Conservation (phyloP, 2,888 invertebrate species). For the Andrena bucephala region DNA sequence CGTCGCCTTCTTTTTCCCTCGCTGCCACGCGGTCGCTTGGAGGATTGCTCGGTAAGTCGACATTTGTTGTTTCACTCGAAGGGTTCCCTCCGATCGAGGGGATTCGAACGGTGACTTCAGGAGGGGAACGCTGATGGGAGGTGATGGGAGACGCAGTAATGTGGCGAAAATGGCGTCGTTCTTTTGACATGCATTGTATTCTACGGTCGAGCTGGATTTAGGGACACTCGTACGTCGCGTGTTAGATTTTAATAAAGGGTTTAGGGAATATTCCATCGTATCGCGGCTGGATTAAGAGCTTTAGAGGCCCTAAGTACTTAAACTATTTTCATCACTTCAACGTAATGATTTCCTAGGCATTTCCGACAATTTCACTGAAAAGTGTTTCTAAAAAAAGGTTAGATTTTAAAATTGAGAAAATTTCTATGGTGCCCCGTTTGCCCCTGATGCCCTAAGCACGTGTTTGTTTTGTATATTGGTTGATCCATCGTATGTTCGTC, state of each 20-base stretch:
- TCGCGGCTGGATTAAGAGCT: no score
- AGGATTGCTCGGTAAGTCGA: constrained; percentile 56
- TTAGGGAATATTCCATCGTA: no score
- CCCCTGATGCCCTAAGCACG: no score
- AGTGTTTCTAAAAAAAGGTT: no score
- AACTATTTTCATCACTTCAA: no score
- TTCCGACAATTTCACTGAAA: no score
- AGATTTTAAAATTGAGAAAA: no score
- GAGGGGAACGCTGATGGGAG: not conserved
- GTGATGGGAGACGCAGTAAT: not conserved
- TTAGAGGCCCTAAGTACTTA: no score
- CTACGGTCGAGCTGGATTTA: no score
- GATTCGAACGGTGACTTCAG: not conserved
- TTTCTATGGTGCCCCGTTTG: no score
- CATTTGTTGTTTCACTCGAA: not conserved
- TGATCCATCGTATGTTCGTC: not conserved
- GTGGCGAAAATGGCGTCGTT: constrained; percentile 27
- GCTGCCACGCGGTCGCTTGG: constrained; percentile 24
- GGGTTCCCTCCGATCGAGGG: not conserved
- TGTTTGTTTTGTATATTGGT: no score
- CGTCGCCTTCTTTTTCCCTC: not conserved
- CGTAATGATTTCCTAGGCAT: no score
- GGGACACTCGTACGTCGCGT: not conserved
- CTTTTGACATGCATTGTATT: constrained; percentile 9
- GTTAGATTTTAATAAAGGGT: not conserved